phyloP scores from a whole-genome alignment of 2,113 vertebrate species.

The Pyxicephalus adspersus region DNA sequence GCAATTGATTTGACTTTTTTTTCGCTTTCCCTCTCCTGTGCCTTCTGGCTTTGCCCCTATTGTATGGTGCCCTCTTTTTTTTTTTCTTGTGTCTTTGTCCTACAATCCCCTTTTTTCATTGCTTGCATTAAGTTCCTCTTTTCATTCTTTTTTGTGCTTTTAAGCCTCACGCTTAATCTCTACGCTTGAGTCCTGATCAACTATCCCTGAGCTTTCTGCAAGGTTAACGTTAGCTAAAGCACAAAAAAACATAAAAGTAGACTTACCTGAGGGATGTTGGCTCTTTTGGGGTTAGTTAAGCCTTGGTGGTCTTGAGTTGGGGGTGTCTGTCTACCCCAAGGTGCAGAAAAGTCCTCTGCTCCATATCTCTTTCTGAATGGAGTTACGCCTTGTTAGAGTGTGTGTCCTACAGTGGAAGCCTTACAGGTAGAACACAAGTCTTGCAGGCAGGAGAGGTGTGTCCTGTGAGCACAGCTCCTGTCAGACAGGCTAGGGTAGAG shows the following conservation, averaged over 20 bases:
- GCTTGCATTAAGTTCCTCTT: constrained; percentile 6
- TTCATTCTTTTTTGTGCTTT: constrained; percentile 24
- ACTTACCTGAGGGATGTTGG: constrained; percentile 31
- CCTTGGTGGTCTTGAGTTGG: not conserved
- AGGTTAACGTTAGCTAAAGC: constrained; percentile 8
- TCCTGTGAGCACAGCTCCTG: constrained; percentile 45
- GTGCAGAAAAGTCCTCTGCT: constrained; percentile 35
- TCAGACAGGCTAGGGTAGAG: constrained; percentile 54
- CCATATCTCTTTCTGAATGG: constrained; percentile 31
- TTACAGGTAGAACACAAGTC: constrained; percentile 36
- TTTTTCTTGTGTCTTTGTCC: constrained; percentile 43
- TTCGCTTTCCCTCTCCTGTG: not conserved
- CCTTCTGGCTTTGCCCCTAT: constrained; percentile 12
- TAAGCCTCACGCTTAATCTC: constrained; percentile 3
- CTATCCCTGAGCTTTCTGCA: not conserved
- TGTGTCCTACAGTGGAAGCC: constrained; percentile 5
- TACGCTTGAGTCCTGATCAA: not conserved
- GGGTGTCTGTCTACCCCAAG: constrained; percentile 28
- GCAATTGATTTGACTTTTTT: constrained; percentile 23
- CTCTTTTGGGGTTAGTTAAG: constrained; percentile 18
- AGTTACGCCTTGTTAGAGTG: not conserved
- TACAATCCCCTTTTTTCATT: not conserved
- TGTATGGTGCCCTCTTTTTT: constrained; percentile 20
- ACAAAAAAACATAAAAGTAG: not conserved
- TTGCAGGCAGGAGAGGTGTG: constrained; percentile 49